phyloP scores from a whole-genome alignment of 2,113 vertebrate species.

The Macroglossus sobrinus region DNA sequence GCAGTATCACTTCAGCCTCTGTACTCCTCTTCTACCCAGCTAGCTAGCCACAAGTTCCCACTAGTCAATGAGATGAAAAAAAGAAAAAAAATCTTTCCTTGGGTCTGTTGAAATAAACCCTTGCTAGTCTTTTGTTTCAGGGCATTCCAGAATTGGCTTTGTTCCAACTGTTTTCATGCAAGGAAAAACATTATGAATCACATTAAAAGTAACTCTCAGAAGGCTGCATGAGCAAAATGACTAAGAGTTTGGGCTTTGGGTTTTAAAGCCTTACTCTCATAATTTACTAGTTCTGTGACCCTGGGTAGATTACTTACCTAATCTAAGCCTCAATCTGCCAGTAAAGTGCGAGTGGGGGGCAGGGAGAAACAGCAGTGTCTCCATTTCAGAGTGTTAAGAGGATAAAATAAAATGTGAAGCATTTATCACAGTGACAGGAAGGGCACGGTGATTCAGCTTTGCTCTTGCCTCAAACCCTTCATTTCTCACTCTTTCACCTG shows the following conservation, averaged over 20 bases:
- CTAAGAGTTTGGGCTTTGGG: neutral
- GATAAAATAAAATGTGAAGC: neutral
- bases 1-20: neutral
- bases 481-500: neutral
- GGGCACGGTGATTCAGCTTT: no score
- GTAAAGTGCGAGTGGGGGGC: rapidly evolving
- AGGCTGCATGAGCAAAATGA: neutral
- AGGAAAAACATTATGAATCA: conserved; percentile 8
- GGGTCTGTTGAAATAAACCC: neutral
- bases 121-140: neutral
- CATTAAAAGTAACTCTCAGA: neutral
- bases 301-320: neutral
- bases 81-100: neutral
- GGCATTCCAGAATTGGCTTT: neutral
- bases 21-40: neutral
- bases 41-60: neutral
- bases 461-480: neutral
- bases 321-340: neutral
- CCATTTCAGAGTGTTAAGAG: neutral
- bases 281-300: neutral
- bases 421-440: neutral
- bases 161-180: neutral
- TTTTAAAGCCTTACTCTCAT: neutral
- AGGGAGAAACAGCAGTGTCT: neutral
- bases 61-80: neutral